These are phyloP conservation scores for Tokudaia muenninki DNA, from an alignment of 2,797 vertebrate genomes.

Conservation along the genomic window DNA sequence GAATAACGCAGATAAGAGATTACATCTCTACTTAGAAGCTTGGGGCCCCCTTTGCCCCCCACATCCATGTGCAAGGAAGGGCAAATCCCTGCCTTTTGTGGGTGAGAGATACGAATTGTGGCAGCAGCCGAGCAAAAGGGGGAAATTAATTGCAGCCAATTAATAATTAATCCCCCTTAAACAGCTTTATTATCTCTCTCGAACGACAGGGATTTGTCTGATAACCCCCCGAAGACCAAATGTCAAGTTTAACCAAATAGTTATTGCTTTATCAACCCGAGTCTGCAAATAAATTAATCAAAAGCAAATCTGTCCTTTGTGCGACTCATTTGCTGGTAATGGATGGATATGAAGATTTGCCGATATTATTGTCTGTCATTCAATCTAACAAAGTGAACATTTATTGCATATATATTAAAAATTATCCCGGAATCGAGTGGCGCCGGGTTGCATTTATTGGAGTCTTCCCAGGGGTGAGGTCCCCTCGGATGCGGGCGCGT, in stretches of 20 bases:
- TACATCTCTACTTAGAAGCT: background rate
- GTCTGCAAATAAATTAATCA: constrained; percentile 99
- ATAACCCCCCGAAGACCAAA: constrained; percentile 93
- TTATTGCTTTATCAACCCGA: constrained; percentile 99
- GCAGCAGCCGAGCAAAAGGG: constrained; percentile 83
- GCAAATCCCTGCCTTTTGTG: constrained; percentile 79
- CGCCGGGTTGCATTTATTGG: constrained; percentile 97
- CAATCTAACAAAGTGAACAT: constrained; percentile 99
- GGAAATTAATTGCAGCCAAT: constrained; percentile 93
- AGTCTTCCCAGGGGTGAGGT: constrained; percentile 98
- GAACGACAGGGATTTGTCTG: constrained; percentile 90
- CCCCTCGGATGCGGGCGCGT: constrained; percentile 91
- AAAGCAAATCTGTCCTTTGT: constrained; percentile 93
- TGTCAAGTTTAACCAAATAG: constrained; percentile 94
- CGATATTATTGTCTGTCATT: constrained; percentile 99
- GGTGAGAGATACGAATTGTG: constrained; percentile 82
- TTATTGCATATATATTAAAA: constrained; percentile 99
- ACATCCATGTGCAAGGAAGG: background rate
- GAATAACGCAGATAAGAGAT: background rate
- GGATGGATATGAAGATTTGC: constrained; percentile 98
- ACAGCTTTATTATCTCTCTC: constrained; percentile 89
- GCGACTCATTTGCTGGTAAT: constrained; percentile 96
- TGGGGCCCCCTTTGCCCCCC: background rate
- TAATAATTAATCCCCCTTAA: constrained; percentile 94
- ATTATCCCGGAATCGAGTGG: constrained; percentile 97